Base-by-base conservation (phyloP, 2,888 invertebrate genomes). In the Arge pagana region DNA sequence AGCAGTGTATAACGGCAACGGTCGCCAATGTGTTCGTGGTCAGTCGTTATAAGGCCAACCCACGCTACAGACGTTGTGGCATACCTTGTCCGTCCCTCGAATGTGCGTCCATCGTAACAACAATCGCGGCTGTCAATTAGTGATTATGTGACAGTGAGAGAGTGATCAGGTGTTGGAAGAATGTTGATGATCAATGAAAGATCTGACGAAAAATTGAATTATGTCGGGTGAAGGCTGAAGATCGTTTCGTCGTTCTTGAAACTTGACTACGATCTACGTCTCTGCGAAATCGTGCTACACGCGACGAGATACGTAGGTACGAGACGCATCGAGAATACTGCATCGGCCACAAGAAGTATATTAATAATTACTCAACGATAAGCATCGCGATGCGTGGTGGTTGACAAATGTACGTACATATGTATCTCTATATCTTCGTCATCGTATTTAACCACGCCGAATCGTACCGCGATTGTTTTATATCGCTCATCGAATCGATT, bases 41-140 rank as follows among this genome's bases (percentile, higher is more conserved):
- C 35, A 45, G 11, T 45, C 52, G 23, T 55, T 55, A 55, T 67
- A 66, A 67, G 62, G 61, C 35, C 59, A 63, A 63, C 66, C 66
- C 63, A 67, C 68, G 67, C 63, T 57, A 57, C 48, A 62, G 56
- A 57, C 53, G 56, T 48, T 21, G 56, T 58, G 59, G 64, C 65
- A 68, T 66, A 67, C 65, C 67, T 62, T 60, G 58, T 48, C 53
- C 57, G 59, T 55, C 60, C 60, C 4, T 13, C 18, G 23, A 11
- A 35, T 33, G 43, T 35, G 48, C 33, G 19, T 11, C 13, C 36
- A 18, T 21, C 11, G 43, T 4, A 43, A 26, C 33, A 13, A 35
- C 41, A 35, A 42, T 51, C 50, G 33, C 15, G 35, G 18, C 33
- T 45, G 45, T 33, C 31, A 45, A 45, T 33, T 45, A 33, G 45